Evolutionary conservation across 2,888 invertebrate genomes (phyloP).

Genomic region (Tryphoninae sp.): DNA sequence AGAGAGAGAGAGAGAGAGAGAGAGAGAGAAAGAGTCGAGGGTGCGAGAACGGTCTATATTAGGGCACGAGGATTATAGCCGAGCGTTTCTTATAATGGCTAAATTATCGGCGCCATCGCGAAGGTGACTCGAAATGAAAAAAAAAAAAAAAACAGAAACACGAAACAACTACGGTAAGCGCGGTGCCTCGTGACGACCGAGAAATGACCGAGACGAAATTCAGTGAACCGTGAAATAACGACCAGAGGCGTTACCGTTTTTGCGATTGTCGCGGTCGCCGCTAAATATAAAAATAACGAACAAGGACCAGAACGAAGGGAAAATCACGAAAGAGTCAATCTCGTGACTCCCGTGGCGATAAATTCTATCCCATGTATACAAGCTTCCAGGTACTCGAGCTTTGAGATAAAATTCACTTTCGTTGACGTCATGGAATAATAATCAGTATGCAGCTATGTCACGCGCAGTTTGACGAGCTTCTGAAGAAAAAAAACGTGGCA

Average conservation of each 20-base stretch:
- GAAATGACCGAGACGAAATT: conserved; percentile 50
- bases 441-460: conserved; percentile 24
- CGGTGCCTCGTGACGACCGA: conserved; percentile 12
- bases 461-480: conserved; percentile 12
- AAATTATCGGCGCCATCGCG: conserved; percentile 10
- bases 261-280: conserved; percentile 30
- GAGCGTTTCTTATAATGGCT: neutral
- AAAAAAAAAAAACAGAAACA: neutral
- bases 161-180: neutral
- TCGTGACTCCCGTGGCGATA: conserved; percentile 33
- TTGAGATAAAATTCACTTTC: conserved; percentile 58
- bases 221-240: conserved; percentile 44
- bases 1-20: neutral
- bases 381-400: conserved; percentile 1
- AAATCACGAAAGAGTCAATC: conserved; percentile 32
- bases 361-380: conserved; percentile 17
- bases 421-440: conserved; percentile 66
- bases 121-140: neutral
- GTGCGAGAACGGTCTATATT: neutral
- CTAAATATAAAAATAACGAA: conserved; percentile 16
- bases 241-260: conserved; percentile 26
- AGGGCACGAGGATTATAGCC: neutral
- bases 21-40: neutral
- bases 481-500: conserved; percentile 10
- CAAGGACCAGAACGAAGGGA: conserved; percentile 23